Evolutionary conservation across 2,888 invertebrate genomes (phyloP).

Genomic region (Agrilus biguttatus): DNA sequence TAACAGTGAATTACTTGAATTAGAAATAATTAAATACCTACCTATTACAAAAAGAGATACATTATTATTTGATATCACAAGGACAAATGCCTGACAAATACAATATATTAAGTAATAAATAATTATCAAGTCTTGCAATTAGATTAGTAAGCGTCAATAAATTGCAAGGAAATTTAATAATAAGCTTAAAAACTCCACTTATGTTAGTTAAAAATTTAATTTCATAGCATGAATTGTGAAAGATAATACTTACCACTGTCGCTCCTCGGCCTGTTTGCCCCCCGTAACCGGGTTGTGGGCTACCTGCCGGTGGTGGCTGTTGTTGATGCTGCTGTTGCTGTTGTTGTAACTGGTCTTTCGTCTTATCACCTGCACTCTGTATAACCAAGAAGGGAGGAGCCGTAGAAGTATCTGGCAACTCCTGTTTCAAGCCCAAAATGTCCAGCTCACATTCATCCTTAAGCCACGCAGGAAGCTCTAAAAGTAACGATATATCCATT

Average conservation of each 20-base stretch:
- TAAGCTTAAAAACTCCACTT: neutral
- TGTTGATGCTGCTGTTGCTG: too few relatives aligned
- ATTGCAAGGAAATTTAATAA: neutral
- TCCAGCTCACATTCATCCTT: constrained; percentile 97
- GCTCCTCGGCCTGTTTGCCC: constrained; percentile 77
- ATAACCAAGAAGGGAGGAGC: constrained; percentile 80
- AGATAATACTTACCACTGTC: constrained; percentile 61
- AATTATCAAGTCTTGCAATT: neutral
- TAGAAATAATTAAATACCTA: too few relatives aligned
- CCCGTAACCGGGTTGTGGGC: constrained; percentile 55
- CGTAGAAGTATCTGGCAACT: constrained; percentile 36
- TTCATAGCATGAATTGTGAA: neutral
- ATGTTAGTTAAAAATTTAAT: neutral
- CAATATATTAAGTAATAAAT: neutral
- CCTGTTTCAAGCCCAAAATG: constrained; percentile 67
- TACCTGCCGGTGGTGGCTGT: constrained; percentile 35
- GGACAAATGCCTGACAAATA: too few relatives aligned
- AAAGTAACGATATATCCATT: constrained; percentile 84
- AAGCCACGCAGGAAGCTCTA: constrained; percentile 85
- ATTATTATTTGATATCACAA: too few relatives aligned
- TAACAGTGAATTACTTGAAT: too few relatives aligned
- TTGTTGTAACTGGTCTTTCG: constrained; percentile 18
- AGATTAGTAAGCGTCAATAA: neutral
- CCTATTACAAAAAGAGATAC: too few relatives aligned
- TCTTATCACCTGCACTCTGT: constrained; percentile 50